A percentile compares a stretch with the other conserved stretches of the same genome.
Conservation (phyloP, 2,113 vertebrate species). For the Scopus umbretta region DNA sequence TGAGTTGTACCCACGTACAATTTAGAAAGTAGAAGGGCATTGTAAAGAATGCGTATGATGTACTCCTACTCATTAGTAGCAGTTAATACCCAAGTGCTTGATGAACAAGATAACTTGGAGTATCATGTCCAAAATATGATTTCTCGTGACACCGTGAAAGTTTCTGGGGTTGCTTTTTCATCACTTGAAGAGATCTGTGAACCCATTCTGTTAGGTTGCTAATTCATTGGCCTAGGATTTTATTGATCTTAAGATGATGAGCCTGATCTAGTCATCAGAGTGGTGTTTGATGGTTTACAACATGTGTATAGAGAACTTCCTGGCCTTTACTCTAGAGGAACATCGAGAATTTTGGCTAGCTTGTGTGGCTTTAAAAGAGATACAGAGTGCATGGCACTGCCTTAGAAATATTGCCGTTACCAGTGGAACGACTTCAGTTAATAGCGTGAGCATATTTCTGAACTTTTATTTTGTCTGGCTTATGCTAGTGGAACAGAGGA, state of each 20-base stretch:
- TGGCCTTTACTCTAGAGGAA: neutral
- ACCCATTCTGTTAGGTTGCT: neutral
- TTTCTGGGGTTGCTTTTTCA: neutral
- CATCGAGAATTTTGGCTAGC: neutral
- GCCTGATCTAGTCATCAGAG: neutral
- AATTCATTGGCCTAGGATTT: neutral
- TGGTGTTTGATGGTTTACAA: neutral
- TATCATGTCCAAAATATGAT: fast-evolving
- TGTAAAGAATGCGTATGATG: neutral
- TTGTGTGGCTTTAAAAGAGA: neutral
- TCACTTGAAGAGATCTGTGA: neutral
- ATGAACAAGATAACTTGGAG: neutral
- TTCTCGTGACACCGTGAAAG: neutral
- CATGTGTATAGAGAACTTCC: neutral
- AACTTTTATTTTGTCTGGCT: no score
- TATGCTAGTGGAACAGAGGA: no score
- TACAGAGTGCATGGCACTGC: no score
- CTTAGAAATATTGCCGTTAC: no score
- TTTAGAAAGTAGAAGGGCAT: neutral
- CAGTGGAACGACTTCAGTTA: no score
- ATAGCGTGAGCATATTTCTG: no score
- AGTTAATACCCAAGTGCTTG: neutral
- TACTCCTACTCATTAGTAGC: neutral
- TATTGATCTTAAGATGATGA: neutral
- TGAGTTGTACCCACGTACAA: neutral